phyloP scores from a whole-genome alignment of 2,797 vertebrate species.

The Anisognathus igniventris region DNA sequence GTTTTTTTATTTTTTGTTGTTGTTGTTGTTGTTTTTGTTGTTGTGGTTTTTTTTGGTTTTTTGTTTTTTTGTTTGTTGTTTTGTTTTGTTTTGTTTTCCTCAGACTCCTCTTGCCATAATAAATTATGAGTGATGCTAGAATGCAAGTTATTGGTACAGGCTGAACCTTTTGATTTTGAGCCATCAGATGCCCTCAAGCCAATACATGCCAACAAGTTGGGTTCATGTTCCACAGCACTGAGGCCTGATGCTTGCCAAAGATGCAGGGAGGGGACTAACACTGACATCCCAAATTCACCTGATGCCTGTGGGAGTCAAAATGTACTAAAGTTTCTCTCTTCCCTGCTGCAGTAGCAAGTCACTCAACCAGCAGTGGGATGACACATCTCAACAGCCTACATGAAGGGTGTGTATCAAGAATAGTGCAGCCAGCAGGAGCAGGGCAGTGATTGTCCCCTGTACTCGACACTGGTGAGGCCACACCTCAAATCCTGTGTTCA shows the following conservation, averaged over 20 bases:
- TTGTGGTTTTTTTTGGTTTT: too few relatives aligned
- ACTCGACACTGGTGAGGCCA: fast-evolving
- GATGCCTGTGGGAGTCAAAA: not conserved
- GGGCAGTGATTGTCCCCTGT: not conserved
- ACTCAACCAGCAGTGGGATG: not conserved
- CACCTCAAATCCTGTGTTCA: not conserved
- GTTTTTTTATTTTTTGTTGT: too few relatives aligned
- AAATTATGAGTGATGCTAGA: not conserved
- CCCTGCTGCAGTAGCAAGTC: not conserved
- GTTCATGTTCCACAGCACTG: not conserved
- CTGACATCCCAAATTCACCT: not conserved
- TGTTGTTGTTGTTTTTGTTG: too few relatives aligned
- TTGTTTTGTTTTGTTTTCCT: not conserved
- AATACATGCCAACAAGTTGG: too few relatives aligned
- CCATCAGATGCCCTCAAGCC: not conserved
- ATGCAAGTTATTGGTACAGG: not conserved
- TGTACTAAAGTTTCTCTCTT: not conserved
- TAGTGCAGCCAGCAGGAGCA: not conserved
- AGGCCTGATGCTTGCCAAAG: not conserved
- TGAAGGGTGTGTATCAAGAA: not conserved
- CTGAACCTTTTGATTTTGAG: not conserved
- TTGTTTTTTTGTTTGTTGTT: not conserved
- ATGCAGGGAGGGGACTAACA: not conserved
- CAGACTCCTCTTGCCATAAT: not conserved
- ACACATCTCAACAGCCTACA: not conserved